Evolutionary conservation across 2,888 invertebrate species (phyloP), one percentile per base, ranked within the genome.

Genomic region (Elmis aenea): DNA sequence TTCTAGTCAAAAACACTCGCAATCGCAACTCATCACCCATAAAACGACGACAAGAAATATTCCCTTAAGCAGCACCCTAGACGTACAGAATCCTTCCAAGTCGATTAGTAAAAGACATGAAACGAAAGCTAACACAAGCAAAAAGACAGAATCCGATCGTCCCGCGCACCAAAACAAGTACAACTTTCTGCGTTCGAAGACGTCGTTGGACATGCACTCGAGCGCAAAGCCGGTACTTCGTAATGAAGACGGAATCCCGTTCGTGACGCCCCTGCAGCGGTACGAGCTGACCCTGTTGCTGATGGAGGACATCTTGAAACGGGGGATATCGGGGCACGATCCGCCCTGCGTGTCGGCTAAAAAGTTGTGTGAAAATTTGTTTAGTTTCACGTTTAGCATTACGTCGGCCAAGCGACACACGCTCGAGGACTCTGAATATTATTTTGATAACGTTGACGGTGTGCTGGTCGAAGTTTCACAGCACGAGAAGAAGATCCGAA

Each of bases 351-450:
- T 71, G 3, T 75, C 74, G 22, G 81, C 85, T 8, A 72, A 74
- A 47, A 73, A 76, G 40, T 68, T 86, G 27, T 90, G 83, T 55
- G 81, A 79, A 61, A 77, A 80, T 45, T 69, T 88, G 29, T 71
- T 86, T 31, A 83, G 85, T 61, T 92, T 89, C 66, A 85, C 86
- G 2, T 77, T 82, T 46, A 77, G 74, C 64, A 77, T 91, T 33
- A 89, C 89, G 20, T 81, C 85, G 13, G 85, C 86, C 1, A 89
- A 90, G 60, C 72, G 91, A 44, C 79, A 82, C 52, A 84, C 87
- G 2, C 69, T 91, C 13, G 91, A 91, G 66, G 88, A 91, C 60
- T 76, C 77, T 3, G 87, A 87, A 54, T 70, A 87, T 20, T 88
- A 87, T 63, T 79, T 75, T 45, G 74, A 76, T 48, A 67, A 76